phyloP scores from a whole-genome alignment of 2,113 vertebrate species.

The Galemys pyrenaicus region DNA sequence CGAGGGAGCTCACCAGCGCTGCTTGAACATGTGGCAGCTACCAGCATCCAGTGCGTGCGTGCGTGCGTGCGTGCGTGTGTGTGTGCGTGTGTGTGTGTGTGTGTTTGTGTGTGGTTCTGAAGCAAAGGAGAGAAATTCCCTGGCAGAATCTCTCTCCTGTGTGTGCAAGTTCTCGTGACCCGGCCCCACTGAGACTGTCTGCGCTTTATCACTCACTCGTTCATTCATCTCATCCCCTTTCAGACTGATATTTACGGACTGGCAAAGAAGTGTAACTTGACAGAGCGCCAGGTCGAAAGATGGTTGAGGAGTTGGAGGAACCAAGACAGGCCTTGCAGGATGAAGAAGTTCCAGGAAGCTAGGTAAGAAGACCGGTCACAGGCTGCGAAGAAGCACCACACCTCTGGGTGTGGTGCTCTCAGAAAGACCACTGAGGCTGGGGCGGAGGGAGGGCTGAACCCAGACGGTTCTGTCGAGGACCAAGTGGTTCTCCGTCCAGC shows the following conservation, averaged over 20 bases:
- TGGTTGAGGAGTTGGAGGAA: slow-evolving; percentile 94
- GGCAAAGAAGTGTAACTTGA: slow-evolving; percentile 93
- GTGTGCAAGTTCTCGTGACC: not conserved
- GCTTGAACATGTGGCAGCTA: not conserved
- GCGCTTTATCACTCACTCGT: not conserved
- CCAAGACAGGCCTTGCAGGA: slow-evolving; percentile 90
- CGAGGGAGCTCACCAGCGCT: not conserved
- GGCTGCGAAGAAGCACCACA: not conserved
- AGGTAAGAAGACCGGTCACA: slow-evolving; percentile 85
- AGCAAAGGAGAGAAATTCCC: not conserved
- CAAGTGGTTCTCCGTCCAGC: not conserved
- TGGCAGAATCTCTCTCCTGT: not conserved
- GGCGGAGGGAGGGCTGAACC: not conserved
- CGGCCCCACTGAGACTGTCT: not conserved
- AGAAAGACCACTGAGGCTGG: not conserved
- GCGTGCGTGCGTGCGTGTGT: not conserved
- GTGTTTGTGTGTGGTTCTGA: not conserved
- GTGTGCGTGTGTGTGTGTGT: not conserved
- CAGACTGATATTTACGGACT: slow-evolving; percentile 92
- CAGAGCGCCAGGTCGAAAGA: slow-evolving; percentile 89
- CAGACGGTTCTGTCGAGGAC: not conserved
- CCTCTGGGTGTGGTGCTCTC: not conserved
- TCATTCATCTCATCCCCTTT: slow-evolving; percentile 32
- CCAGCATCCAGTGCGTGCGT: not conserved
- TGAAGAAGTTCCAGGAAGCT: slow-evolving; percentile 95